Evolutionary conservation across 2,797 vertebrate genomes (phyloP).

Genomic region (Mallotus villosus): DNA sequence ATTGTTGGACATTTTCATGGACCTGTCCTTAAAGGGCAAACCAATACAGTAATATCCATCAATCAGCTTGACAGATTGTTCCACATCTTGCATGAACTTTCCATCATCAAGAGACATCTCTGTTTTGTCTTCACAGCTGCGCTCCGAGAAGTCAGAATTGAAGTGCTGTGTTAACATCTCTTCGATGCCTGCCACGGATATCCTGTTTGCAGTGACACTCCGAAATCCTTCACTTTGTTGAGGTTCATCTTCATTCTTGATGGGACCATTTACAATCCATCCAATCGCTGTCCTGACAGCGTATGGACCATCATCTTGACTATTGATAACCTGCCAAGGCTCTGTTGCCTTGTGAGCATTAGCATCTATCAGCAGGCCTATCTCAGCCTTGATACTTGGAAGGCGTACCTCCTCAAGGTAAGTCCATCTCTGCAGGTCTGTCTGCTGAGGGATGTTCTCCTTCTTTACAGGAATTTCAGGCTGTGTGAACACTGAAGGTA

Average conservation of each 20-base stretch:
- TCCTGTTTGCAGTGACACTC: too few relatives aligned
- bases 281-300: background rate
- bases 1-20: slow-evolving; percentile 9
- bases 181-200: background rate
- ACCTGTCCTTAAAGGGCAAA: slow-evolving; percentile 8
- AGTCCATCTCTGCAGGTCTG: background rate
- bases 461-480: background rate
- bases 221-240: too few relatives aligned
- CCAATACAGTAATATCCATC: slow-evolving; percentile 11
- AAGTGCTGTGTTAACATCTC: slow-evolving; percentile 5
- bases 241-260: too few relatives aligned
- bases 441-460: background rate
- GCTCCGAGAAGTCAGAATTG: background rate
- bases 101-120: slow-evolving; percentile 4
- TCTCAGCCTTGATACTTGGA: background rate
- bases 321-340: background rate
- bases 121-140: slow-evolving; percentile 8
- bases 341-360: background rate
- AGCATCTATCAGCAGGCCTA: background rate
- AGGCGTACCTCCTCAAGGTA: background rate
- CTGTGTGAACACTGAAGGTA: too few relatives aligned
- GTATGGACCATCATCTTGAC: background rate
- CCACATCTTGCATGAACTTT: slow-evolving; percentile 9
- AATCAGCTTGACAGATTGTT: background rate
- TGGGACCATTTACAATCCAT: slow-evolving; percentile 12